Evolutionary conservation across 2,113 vertebrate species (phyloP).

Genomic region (Orientallactaga bullata): DNA sequence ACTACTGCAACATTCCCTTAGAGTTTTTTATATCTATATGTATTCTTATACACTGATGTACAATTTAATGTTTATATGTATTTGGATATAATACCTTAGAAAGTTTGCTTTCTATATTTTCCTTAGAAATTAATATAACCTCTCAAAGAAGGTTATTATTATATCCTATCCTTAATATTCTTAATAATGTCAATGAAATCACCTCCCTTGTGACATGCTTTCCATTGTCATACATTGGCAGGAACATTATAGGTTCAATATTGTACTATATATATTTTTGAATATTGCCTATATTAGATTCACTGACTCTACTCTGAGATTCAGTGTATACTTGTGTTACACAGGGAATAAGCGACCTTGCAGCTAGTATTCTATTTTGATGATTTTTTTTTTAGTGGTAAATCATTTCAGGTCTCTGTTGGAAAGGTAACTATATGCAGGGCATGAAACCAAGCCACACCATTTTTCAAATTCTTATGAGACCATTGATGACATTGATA

Average conservation of each 20-base stretch:
- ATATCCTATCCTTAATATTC: rapidly evolving
- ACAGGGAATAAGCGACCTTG: neutral
- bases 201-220: neutral
- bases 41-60: too few relatives aligned
- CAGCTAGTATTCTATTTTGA: neutral
- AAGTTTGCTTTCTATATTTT: neutral
- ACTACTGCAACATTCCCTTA: neutral
- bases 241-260: neutral
- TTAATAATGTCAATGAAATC: neutral
- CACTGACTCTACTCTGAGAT: neutral
- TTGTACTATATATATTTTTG: neutral
- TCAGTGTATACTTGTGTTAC: neutral
- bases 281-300: neutral
- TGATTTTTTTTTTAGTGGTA: neutral
- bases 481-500: too few relatives aligned
- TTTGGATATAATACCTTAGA: neutral
- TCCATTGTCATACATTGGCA: neutral
- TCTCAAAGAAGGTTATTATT: neutral
- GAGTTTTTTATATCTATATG: neutral
- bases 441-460: too few relatives aligned
- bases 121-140: neutral
- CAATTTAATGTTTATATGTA: neutral
- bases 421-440: too few relatives aligned
- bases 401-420: too few relatives aligned
- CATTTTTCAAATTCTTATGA: too few relatives aligned